These are phyloP conservation scores for Agapornis canus DNA, from an alignment of 2,797 vertebrate species.

Conservation along the genomic window DNA sequence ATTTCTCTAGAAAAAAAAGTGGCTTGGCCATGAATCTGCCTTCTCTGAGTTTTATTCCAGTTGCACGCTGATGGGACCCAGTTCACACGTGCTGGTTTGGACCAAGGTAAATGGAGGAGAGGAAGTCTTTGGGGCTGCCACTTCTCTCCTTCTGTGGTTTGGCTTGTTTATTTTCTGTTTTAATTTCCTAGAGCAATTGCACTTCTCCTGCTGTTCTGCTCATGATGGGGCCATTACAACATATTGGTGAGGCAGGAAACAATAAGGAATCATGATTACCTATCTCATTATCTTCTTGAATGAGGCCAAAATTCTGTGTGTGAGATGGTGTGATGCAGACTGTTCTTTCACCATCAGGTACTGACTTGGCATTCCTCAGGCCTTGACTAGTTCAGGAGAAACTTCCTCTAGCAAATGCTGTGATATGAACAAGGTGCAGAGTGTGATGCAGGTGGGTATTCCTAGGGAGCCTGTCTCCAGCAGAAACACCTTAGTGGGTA, in stretches of 20 bases:
- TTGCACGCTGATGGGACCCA: background rate
- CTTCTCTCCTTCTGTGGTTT: background rate
- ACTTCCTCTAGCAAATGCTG: background rate
- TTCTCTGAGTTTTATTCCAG: background rate
- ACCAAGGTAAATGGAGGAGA: background rate
- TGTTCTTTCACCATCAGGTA: background rate
- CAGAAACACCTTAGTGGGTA: accelerated
- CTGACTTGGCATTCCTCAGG: background rate
- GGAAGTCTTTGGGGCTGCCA: background rate
- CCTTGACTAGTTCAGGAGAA: background rate
- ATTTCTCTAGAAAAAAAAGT: background rate
- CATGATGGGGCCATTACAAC: background rate
- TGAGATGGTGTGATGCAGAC: background rate
- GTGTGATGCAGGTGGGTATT: background rate
- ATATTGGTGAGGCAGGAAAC: background rate
- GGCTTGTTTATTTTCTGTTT: background rate
- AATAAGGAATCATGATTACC: background rate
- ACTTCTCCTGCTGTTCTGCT: background rate
- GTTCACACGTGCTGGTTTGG: background rate
- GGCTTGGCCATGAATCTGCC: background rate
- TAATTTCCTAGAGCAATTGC: background rate
- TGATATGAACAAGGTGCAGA: background rate
- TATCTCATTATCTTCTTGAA: background rate
- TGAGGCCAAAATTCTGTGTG: background rate
- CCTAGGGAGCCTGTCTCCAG: background rate